These are phyloP conservation scores for Bimastos eiseni DNA, from an alignment of 2,888 invertebrate species.

Conservation along the genomic window DNA sequence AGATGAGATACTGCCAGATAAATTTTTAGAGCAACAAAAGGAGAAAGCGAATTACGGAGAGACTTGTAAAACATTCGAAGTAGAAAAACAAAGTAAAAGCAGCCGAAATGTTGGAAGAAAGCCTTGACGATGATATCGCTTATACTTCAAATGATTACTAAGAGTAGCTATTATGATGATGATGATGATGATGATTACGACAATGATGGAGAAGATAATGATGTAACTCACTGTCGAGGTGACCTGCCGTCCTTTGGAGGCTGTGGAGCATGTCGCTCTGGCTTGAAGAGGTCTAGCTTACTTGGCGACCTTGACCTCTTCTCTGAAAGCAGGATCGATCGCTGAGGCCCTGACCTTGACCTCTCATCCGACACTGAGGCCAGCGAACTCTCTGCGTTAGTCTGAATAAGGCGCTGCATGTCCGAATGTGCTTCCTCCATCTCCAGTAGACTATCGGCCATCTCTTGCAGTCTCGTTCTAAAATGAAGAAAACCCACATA, in stretches of 20 bases:
- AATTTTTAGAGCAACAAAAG: too few species aligned
- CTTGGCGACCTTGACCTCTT: not conserved
- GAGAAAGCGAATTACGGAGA: too few species aligned
- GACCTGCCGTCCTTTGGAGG: not conserved
- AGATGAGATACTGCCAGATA: too few species aligned
- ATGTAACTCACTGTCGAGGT: not conserved
- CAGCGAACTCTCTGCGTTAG: not conserved
- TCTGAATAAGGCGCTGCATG: slow-evolving; percentile 24
- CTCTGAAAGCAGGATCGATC: not conserved
- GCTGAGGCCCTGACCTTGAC: not conserved
- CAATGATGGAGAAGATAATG: not conserved
- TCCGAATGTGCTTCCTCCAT: slow-evolving; percentile 46
- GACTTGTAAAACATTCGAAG: too few species aligned
- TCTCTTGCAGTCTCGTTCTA: slow-evolving; percentile 52
- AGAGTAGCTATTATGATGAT: not conserved
- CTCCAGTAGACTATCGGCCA: slow-evolving; percentile 50
- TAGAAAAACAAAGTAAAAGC: too few species aligned
- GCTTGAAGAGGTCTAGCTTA: not conserved
- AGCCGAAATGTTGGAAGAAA: too few species aligned
- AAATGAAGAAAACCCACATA: not conserved
- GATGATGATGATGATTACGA: not conserved
- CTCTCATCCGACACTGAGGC: not conserved
- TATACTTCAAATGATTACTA: not conserved
- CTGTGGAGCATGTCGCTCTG: not conserved
- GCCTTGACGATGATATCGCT: too few species aligned